Base-by-base conservation (phyloP, 2,888 invertebrate species). In the Sisyra nigra region DNA sequence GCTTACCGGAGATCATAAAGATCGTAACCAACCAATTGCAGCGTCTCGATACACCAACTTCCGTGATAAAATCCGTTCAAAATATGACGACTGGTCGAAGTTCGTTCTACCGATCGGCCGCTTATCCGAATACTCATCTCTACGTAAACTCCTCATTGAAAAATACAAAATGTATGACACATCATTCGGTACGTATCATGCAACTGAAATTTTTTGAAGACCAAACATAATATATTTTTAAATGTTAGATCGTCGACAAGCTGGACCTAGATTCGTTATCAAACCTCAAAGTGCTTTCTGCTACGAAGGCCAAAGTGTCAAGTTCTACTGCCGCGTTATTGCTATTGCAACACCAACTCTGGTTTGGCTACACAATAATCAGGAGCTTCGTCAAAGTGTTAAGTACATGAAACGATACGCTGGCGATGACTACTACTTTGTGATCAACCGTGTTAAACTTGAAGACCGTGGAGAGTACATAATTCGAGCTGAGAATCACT, bases 351-450 rank as follows among this genome's bases (percentile, higher is more conserved):
- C 93, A 15, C 92, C 97, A 31, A 91, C 92, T 0, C 76, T 99
- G 48, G 86, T 92, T 15, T 99, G 98, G 98, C 85, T 81, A 50
- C 83, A 86, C 57, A 93, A 91, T 65, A 89, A 88, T 63, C 75
- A 79, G 56, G 96, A 96, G 59, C 68, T 98, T 43, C 72, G 89
- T 44, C 97, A 98, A 67, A 93, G 93, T 52, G 94, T 96, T 50
- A 99, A 99, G 66, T 94, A 88, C 65, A 98, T 98, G 97, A 97
- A 97, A 68, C 80, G 94, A 56, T 98, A 97, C 60, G 75, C 80
- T 35, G 91, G 87, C 43, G 92, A 96, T 54, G 93, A 97, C 58
- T 98, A 92, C 63, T 92, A 93, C 65, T 91, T 99, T 63, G 82
- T 94, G 49, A 94, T 99, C 53, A 97, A 96, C 67, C 80, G 98